Evolutionary conservation across 2,888 invertebrate species (phyloP).

Genomic region (Siphlonurus alternatus): DNA sequence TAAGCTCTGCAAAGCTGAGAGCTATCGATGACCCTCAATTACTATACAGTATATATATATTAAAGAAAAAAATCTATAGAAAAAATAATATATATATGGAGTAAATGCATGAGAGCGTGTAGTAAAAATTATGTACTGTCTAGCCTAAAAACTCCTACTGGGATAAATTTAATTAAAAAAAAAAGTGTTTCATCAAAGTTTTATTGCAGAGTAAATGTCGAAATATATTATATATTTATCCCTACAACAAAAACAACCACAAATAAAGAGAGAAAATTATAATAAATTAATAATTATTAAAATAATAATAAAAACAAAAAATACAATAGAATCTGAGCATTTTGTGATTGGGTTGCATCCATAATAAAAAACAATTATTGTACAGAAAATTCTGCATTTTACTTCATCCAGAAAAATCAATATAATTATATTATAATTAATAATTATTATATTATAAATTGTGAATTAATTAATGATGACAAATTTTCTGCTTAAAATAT

Average conservation of each 20-base stretch:
- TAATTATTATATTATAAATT: not conserved
- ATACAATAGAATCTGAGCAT: not conserved
- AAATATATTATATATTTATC: constrained; percentile 8
- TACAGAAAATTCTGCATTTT: not conserved
- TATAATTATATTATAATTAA: not conserved
- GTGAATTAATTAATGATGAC: constrained; percentile 1
- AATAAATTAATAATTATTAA: not conserved
- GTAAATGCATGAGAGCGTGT: not conserved
- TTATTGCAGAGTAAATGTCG: constrained; percentile 9
- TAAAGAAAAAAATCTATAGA: not conserved
- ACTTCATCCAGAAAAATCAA: not conserved
- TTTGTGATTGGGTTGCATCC: not conserved
- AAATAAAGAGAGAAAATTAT: not conserved
- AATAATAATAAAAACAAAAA: constrained; percentile 3
- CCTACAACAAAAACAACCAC: not conserved
- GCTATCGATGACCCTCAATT: not conserved
- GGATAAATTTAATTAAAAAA: constrained; percentile 3
- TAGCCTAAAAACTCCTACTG: not conserved
- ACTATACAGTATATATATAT: too few relatives aligned
- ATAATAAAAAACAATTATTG: not conserved
- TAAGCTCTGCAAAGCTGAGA: not conserved
- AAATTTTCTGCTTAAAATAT: not conserved
- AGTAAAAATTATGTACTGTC: not conserved
- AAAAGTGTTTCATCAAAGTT: constrained; percentile 10
- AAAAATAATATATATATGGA: not conserved